Conservation (phyloP, 2,113 vertebrate genomes). For the Petrocephalus microphthalmus region DNA sequence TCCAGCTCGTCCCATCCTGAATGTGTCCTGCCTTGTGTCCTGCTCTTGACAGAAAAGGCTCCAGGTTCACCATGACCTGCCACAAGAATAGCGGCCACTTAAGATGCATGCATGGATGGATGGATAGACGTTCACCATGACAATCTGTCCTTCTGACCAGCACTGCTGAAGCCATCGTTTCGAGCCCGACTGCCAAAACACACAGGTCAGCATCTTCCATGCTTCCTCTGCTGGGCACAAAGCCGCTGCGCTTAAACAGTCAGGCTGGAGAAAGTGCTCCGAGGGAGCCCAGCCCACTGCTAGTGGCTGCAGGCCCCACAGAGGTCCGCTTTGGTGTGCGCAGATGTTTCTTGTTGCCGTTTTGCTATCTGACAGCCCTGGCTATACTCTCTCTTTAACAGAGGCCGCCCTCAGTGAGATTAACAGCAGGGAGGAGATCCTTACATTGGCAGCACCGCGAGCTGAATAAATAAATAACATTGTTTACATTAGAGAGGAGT, state of each 20-base stretch:
- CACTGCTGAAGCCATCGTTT: constrained; percentile 26
- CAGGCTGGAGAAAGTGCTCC: not conserved
- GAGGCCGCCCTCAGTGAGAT: not conserved
- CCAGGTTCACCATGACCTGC: not conserved
- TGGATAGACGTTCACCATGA: too few relatives aligned
- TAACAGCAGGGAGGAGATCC: not conserved
- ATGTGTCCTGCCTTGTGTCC: not conserved
- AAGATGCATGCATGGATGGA: not conserved
- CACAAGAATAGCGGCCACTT: not conserved
- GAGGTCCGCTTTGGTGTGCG: constrained; percentile 43
- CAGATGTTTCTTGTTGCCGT: constrained; percentile 33
- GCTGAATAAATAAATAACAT: not conserved
- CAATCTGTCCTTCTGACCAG: not conserved
- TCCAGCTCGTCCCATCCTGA: not conserved
- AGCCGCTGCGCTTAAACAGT: not conserved
- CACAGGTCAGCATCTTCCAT: constrained; percentile 32
- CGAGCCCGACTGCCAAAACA: constrained; percentile 6
- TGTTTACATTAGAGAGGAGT: not conserved
- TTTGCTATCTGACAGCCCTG: not conserved
- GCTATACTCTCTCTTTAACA: not conserved
- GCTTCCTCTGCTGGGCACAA: not conserved
- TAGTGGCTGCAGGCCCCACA: constrained; percentile 50
- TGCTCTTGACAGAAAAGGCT: not conserved
- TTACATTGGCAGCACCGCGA: not conserved
- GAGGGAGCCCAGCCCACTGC: not conserved